phyloP scores from a whole-genome alignment of 1,140 invertebrate genomes.

The Bradysia coprophila region DNA sequence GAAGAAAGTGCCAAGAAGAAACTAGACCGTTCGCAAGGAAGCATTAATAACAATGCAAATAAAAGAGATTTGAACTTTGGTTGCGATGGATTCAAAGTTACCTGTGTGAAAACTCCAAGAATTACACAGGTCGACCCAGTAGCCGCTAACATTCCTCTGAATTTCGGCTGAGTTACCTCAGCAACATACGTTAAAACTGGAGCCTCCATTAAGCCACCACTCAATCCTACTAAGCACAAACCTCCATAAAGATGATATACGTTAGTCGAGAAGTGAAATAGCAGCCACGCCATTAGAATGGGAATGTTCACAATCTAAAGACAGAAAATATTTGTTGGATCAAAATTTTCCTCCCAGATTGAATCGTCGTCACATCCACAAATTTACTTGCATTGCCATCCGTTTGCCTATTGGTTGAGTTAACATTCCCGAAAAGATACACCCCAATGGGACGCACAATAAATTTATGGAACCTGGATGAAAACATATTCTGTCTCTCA shows the following conservation, averaged over 20 bases:
- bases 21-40: too few relatives aligned
- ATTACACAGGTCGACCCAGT: conserved; percentile 53
- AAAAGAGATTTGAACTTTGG: too few relatives aligned
- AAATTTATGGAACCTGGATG: conserved; percentile 53
- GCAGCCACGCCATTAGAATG: conserved; percentile 48
- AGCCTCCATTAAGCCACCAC: conserved; percentile 55
- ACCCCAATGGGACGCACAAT: conserved; percentile 56
- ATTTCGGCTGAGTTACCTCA: conserved; percentile 56
- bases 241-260: conserved; percentile 42
- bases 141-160: conserved; percentile 51
- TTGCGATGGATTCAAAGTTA: too few relatives aligned
- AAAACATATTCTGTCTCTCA: too few relatives aligned
- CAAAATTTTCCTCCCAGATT: neutral
- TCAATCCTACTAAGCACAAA: conserved; percentile 44
- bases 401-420: conserved; percentile 48
- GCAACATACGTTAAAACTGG: conserved; percentile 64
- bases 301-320: conserved; percentile 37
- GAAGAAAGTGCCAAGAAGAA: conserved; percentile 44
- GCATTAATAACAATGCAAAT: too few relatives aligned
- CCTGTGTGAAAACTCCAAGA: conserved; percentile 42
- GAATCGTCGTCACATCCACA: too few relatives aligned
- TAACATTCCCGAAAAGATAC: conserved; percentile 44
- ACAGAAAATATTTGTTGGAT: too few relatives aligned
- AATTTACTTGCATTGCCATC: conserved; percentile 43
- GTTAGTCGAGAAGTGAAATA: conserved; percentile 40